phyloP scores from a whole-genome alignment of 2,113 vertebrate genomes.

The Phycodurus eques region DNA sequence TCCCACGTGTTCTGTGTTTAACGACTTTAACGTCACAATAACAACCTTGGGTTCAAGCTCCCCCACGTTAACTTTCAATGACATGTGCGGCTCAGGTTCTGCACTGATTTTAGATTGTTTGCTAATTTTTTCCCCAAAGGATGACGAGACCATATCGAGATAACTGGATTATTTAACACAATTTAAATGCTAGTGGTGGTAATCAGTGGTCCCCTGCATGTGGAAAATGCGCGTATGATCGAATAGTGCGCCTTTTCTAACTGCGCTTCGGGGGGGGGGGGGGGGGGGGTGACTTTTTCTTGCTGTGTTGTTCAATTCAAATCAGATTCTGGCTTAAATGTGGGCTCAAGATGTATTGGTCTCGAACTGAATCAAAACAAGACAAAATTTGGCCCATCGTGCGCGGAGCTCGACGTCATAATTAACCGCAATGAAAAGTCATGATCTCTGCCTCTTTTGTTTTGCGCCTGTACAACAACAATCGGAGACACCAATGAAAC shows the following conservation, averaged over 20 bases:
- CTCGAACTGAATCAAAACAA: slow-evolving; percentile 12
- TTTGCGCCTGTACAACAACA: slow-evolving; percentile 24
- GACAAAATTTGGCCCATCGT: slow-evolving; percentile 9
- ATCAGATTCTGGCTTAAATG: neutral
- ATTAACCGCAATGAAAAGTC: slow-evolving; percentile 35
- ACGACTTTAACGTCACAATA: neutral
- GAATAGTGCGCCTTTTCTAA: slow-evolving; percentile 30
- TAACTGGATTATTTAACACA: neutral
- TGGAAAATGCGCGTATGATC: slow-evolving; percentile 33
- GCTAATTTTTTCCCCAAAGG: slow-evolving; percentile 26
- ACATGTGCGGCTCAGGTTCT: slow-evolving; percentile 63
- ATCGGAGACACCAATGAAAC: neutral
- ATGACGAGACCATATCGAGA: neutral
- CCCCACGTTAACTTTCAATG: slow-evolving; percentile 10
- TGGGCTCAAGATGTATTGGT: neutral
- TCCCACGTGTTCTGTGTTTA: neutral
- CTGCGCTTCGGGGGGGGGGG: neutral
- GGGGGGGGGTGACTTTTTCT: neutral
- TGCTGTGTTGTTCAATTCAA: slow-evolving; percentile 6
- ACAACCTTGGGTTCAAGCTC: neutral
- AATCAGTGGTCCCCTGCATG: slow-evolving; percentile 33
- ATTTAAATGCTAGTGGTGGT: neutral
- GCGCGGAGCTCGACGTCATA: slow-evolving; percentile 3
- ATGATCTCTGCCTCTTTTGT: neutral
- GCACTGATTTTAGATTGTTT: slow-evolving; percentile 4